Conservation (phyloP, 2,113 vertebrate genomes). For the Oncorhynchus tshawytscha region DNA sequence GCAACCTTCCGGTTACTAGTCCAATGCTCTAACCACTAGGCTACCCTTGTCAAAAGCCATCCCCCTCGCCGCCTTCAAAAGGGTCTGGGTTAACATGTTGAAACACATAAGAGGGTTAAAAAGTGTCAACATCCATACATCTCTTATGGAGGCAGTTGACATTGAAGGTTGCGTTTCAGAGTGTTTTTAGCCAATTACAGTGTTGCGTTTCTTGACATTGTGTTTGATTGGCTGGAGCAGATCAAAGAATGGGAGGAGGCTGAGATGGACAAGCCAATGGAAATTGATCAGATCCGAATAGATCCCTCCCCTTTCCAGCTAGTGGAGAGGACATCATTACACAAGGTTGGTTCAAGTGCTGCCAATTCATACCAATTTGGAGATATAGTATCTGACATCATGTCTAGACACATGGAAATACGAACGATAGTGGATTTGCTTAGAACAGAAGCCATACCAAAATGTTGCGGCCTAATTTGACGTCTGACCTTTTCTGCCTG, state of each 20-base stretch:
- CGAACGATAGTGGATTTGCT: neutral
- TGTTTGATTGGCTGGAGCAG: slow-evolving; percentile 64
- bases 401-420: neutral
- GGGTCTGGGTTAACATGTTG: slow-evolving; percentile 15
- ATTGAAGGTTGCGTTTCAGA: slow-evolving; percentile 3
- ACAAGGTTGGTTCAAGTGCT: slow-evolving; percentile 77
- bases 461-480: slow-evolving; percentile 2
- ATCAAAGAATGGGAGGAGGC: slow-evolving; percentile 88
- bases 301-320: slow-evolving; percentile 94
- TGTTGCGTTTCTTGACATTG: slow-evolving; percentile 16
- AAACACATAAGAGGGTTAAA: slow-evolving; percentile 46
- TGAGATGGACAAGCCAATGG: slow-evolving; percentile 82
- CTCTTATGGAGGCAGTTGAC: slow-evolving; percentile 29
- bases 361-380: neutral
- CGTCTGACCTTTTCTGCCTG: slow-evolving; percentile 18
- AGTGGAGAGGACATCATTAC: slow-evolving; percentile 91
- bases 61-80: too few species aligned
- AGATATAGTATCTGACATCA: neutral
- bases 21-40: too few species aligned
- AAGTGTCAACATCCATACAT: slow-evolving; percentile 53
- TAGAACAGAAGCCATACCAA: too few species aligned
- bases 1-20: too few species aligned
- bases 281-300: slow-evolving; percentile 85
- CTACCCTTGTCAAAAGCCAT: slow-evolving; percentile 24
- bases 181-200: neutral